Base-by-base conservation (phyloP, 2,113 vertebrate genomes). In the Macheiramphus alcinus region DNA sequence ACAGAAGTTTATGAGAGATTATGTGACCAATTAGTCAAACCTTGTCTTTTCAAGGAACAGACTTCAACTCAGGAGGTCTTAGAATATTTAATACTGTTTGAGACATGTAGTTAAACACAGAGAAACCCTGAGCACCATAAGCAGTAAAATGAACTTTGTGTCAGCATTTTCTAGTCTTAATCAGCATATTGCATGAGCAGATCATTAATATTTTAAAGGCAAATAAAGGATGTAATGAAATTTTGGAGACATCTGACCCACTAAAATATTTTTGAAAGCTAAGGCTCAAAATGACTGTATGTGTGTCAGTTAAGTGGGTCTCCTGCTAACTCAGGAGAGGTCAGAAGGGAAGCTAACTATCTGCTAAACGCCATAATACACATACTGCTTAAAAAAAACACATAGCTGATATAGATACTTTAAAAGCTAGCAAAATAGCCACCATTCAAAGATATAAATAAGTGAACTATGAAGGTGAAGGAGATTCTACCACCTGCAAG, bases 121-220 rank as follows among this genome's bases (percentile, higher is more conserved):
- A 93, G 85, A 91, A 83, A 68, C 65, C 86, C 75, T 48, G 43
- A 56, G 74, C 52, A 87, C 45, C 40, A 2, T 50, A 63, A 93
- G 36, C 13, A 9, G 52, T 48, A 75, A 92, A 89, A 92, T 7
- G 15, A 97, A 94, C 40, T 38, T 81, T 61, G 76, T 66, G 67
- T 97, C 85, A 95, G 90, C 83, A 82, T 91, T 97, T 97, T 92
- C 91, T 72, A 96, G 85, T 40, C 74, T 94, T 94, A 91, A 96
- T 95, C 91, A 98, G 86, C 94, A 73, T 80, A 94, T 71, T 87
- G 53, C 79, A 90, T 75, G 86, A 90, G 52, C 61, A 83, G 62
- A 91, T 95, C 68, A 94, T 93, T 89, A 97, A 95, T 94, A 97
- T 96, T 97, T 97, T 95, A 97, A 96, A 94, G 74, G 81, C 88